Evolutionary conservation across 2,113 vertebrate species (phyloP).

Genomic region (Tauraco erythrolophus): DNA sequence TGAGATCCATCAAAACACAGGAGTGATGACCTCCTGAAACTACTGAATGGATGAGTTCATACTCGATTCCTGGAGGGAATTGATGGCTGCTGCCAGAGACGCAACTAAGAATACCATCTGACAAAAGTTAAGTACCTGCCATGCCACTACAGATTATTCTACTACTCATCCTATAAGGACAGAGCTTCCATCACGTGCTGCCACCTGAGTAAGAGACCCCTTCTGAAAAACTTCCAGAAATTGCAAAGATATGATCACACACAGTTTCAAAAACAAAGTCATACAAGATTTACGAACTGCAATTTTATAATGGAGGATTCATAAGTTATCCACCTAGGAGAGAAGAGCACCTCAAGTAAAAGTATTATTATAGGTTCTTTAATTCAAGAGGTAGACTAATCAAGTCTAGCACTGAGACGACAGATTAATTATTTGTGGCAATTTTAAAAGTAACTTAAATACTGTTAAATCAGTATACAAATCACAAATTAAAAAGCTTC

Average conservation of each 20-base stretch:
- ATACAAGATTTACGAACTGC: neutral
- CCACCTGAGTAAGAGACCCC: neutral
- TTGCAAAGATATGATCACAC: neutral
- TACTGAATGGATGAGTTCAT: neutral
- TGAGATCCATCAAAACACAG: neutral
- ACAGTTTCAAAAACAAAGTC: neutral
- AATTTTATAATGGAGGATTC: neutral
- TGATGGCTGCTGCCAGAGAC: neutral
- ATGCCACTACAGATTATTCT: neutral
- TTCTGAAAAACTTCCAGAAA: neutral
- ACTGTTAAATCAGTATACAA: neutral
- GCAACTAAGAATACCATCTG: neutral
- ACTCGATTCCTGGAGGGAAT: accelerated
- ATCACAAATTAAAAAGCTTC: neutral
- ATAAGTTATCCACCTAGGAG: neutral
- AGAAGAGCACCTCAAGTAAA: neutral
- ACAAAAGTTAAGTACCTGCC: neutral
- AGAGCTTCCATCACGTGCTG: neutral
- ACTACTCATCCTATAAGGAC: neutral
- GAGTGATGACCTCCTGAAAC: neutral
- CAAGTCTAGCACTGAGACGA: neutral
- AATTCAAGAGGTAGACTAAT: neutral
- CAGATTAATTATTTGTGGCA: neutral
- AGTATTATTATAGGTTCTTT: neutral
- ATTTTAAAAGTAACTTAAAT: neutral